Base-by-base conservation (phyloP, 2,113 vertebrate species). In the Chitala chitala region DNA sequence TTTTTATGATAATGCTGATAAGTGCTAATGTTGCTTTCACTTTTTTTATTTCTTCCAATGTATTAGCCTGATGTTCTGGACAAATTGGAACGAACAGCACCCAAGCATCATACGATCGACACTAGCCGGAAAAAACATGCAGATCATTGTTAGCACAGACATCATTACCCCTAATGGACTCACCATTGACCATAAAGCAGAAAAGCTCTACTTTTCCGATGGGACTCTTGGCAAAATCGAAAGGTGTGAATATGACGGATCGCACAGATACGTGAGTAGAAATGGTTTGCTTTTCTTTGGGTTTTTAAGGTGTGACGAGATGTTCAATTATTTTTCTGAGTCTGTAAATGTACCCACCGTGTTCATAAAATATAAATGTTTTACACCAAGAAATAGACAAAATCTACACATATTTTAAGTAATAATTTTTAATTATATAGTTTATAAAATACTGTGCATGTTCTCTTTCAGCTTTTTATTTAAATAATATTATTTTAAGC, bases 71-170 rank as follows among this genome's bases (percentile, higher is more conserved):
- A 96, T 98, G 96, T 99, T 99, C 85, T 99, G 97, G 97, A 98
- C 95, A 79, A 99, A 99, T 85, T 99, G 97, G 96, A 99, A 98
- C 53, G 97, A 99, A 81, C 97, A 98, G 71, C 91, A 94, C n/a
- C 95, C 97, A 0, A 97, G 96, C 82, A 94, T 99, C 84, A 98
- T 99, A 94, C 92, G 95, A 82, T 92, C 96, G 51, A 96, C 94
- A 0, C 81, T 98, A 42, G 87, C 90, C 0, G 97, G 97, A 59
- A 95, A 92, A 76, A 98, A 94, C 83, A 90, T 95, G 24, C 94
- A 91, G 79, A 89, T 96, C 48, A 92, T 99, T 82, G 81, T 98
- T 73, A 92, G 94, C 72, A 88, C 92, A 33, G 97, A 98, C 80
- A 94, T 99, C 54, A 88, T 99, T 72, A 97, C 95, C 2, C 96